phyloP scores from a whole-genome alignment of 2,113 vertebrate genomes.

The Oxyruncus cristatus region DNA sequence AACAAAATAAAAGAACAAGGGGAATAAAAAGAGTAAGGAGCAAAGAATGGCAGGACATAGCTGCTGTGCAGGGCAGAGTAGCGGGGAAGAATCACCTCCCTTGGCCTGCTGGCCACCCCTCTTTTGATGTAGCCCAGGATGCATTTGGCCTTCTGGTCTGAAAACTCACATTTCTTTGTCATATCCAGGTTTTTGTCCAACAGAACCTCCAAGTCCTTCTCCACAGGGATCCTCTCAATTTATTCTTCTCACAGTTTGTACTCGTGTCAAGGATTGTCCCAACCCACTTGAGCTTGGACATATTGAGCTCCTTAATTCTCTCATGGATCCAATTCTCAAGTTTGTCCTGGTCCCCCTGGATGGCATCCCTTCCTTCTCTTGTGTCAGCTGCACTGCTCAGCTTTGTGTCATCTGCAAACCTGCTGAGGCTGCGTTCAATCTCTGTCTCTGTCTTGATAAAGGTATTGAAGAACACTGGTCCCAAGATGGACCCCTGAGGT shows the following conservation, averaged over 20 bases:
- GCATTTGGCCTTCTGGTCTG: not conserved
- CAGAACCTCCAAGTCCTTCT: not conserved
- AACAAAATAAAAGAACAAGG: not conserved
- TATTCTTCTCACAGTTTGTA: not conserved
- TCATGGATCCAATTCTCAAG: not conserved
- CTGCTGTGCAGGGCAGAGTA: not conserved
- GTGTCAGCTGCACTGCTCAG: not conserved
- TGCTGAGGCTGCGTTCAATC: not conserved
- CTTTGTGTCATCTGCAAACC: not conserved
- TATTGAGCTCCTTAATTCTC: not conserved
- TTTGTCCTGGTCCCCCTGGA: not conserved
- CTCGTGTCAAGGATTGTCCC: not conserved
- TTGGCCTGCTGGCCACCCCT: not conserved
- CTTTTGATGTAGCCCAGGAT: not conserved
- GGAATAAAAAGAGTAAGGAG: not conserved
- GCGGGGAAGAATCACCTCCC: not conserved
- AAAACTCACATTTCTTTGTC: not conserved
- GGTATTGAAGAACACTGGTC: not conserved
- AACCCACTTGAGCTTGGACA: not conserved
- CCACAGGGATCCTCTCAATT: not conserved
- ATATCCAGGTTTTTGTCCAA: not conserved
- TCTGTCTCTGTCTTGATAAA: not conserved
- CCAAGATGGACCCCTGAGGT: not conserved
- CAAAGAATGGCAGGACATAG: not conserved
- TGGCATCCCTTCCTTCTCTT: not conserved